Evolutionary conservation across 2,797 vertebrate species (phyloP), one percentile per base, ranked within the genome.

Genomic region (Neostethus bicornis): DNA sequence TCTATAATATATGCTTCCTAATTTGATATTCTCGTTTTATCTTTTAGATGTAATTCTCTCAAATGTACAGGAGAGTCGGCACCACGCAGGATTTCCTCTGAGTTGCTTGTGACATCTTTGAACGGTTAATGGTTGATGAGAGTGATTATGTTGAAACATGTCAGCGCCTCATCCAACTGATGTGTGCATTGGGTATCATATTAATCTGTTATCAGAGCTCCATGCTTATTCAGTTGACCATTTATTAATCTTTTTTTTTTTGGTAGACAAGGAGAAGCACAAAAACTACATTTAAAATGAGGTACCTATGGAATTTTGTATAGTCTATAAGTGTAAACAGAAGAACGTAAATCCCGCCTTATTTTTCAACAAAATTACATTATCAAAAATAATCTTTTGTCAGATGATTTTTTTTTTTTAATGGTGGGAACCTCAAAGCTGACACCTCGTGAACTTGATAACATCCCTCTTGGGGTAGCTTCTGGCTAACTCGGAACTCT

Each of bases 11-110:
- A 79, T 84, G 80, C 81, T 73, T 84, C 69, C 79, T 85, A 79
- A 91, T 90, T 85, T 86, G 77, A 87, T 84, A 87, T 88, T 90
- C 60, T 71, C 82, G 64, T 84, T 85, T 82, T 83, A 87, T 85
- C 79, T 85, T 67, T 84, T 47, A 61, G 70, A 86, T 84, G 80
- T 80, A 84, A 86, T 86, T 73, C 68, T 50, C 20, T 29, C 29
- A 70, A 78, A 79, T 79, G 63, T 79, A 21, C 41, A 51, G 49
- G 50, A 63, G 53, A 49, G 20, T 24, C 34, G 35, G 62, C 47
- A 67, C 59, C 66, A 56, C 42, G n/a, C 38, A 37, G 62, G 66
- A 70, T 48, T 59, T 71, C 57, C 25, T 70, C n/a, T 0, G 51
- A 82, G 56, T 72, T 78, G 70, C 66, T 74, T 56, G 48, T 39